These are phyloP conservation scores for Hippopotamyrus pictus DNA, from an alignment of 2,797 vertebrate species.

Conservation along the genomic window DNA sequence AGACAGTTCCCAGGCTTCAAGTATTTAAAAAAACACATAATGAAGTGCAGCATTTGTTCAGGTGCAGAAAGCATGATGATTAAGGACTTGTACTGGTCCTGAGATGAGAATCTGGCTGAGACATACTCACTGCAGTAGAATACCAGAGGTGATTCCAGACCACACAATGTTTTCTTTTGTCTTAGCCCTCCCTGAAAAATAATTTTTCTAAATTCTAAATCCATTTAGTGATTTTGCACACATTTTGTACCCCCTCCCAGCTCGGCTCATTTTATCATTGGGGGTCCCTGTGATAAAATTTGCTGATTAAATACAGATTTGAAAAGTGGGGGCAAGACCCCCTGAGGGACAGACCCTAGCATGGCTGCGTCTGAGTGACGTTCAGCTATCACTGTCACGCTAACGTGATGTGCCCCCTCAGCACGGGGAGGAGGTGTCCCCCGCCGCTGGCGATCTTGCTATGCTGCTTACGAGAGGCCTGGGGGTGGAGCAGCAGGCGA, in stretches of 20 bases:
- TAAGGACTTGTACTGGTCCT: not conserved
- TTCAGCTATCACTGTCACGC: not conserved
- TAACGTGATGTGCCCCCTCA: constrained; percentile 40
- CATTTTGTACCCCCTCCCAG: not conserved
- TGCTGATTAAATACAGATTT: not conserved
- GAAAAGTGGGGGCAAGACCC: not conserved
- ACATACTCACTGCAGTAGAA: not conserved
- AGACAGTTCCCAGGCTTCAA: not conserved
- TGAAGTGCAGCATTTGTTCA: not conserved
- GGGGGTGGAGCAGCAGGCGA: constrained; percentile 93
- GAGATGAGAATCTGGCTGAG: not conserved
- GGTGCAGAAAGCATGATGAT: not conserved
- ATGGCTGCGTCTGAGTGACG: not conserved
- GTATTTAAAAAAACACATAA: not conserved
- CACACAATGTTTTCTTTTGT: not conserved
- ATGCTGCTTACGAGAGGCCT: constrained; percentile 94
- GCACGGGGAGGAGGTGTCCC: constrained; percentile 84
- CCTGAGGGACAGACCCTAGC: not conserved
- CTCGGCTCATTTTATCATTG: not conserved
- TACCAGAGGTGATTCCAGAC: not conserved
- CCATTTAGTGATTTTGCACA: not conserved
- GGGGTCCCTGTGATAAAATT: not conserved
- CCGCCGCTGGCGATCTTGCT: constrained; percentile 84
- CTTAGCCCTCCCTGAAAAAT: not conserved
- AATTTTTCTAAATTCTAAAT: not conserved